A percentile compares a stretch with the other conserved stretches of the same genome.
Evolutionary conservation across 1,140 invertebrate species (phyloP).

Genomic region (Atta colombica): DNA sequence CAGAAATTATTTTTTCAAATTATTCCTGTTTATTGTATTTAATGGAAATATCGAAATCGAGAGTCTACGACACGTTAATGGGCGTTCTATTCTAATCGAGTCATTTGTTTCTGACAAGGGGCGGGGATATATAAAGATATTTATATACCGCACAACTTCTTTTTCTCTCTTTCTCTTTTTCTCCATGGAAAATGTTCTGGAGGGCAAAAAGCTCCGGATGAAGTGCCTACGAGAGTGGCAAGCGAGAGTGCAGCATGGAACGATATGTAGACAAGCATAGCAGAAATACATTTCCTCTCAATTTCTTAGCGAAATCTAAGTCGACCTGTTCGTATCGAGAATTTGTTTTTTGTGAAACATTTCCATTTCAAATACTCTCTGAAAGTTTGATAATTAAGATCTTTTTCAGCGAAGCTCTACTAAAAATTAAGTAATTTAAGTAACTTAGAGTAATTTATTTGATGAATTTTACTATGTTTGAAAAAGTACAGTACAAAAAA

Average conservation of each 20-base stretch:
- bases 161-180: background rate
- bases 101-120: conserved; percentile 28
- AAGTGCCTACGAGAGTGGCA: conserved; percentile 1
- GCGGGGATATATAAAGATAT: conserved; percentile 36
- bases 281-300: background rate
- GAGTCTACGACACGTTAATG: background rate
- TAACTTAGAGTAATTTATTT: background rate
- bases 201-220: conserved; percentile 19
- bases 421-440: background rate
- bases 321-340: background rate
- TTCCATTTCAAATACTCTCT: background rate
- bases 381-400: conserved; percentile 14
- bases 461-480: too few species aligned
- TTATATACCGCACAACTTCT: conserved; percentile 8
- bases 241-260: background rate
- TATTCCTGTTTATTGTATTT: background rate
- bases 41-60: background rate
- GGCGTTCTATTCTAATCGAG: conserved; percentile 45
- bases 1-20: background rate
- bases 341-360: background rate
- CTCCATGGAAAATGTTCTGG: conserved; percentile 13
- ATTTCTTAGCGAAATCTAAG: background rate
- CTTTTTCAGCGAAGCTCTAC: background rate
- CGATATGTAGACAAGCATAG: background rate
- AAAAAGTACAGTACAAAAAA: background rate